phyloP scores from a whole-genome alignment of 1,140 invertebrate species.

The Bombus picipes region DNA sequence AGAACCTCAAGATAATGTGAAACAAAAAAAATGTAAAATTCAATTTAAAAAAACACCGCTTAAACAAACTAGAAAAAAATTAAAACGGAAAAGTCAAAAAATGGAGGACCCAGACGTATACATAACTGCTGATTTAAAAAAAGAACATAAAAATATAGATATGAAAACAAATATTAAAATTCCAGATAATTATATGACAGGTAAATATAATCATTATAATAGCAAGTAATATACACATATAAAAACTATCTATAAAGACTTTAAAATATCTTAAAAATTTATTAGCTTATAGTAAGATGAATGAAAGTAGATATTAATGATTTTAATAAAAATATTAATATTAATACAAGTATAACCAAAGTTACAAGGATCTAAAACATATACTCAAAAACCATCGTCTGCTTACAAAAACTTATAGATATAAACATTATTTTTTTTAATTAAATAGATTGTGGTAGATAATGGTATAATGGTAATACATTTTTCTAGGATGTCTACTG shows the following conservation, averaged over 20 bases:
- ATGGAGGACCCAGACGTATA: conserved; percentile 63
- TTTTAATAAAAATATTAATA: neutral
- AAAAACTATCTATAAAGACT: neutral
- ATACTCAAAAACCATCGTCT: no score
- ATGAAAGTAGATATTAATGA: neutral
- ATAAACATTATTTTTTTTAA: neutral
- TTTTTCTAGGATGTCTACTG: neutral
- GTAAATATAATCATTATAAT: conserved; percentile 55
- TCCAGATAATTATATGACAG: conserved; percentile 81
- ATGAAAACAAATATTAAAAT: conserved; percentile 73
- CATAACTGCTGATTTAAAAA: conserved; percentile 62
- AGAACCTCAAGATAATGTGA: conserved; percentile 41
- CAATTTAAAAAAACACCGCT: conserved; percentile 63
- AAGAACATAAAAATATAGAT: conserved; percentile 62
- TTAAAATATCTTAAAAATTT: neutral
- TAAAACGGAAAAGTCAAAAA: conserved; percentile 74
- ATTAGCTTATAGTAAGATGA: neutral
- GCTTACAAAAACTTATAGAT: neutral
- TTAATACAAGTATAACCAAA: neutral
- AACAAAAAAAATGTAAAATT: conserved; percentile 72
- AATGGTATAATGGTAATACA: neutral
- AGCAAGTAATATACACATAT: neutral
- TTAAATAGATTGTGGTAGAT: neutral
- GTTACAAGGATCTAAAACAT: no score
- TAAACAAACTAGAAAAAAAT: conserved; percentile 72